Conservation (phyloP, 2,888 invertebrate species). For the Malachius bipustulatus region DNA sequence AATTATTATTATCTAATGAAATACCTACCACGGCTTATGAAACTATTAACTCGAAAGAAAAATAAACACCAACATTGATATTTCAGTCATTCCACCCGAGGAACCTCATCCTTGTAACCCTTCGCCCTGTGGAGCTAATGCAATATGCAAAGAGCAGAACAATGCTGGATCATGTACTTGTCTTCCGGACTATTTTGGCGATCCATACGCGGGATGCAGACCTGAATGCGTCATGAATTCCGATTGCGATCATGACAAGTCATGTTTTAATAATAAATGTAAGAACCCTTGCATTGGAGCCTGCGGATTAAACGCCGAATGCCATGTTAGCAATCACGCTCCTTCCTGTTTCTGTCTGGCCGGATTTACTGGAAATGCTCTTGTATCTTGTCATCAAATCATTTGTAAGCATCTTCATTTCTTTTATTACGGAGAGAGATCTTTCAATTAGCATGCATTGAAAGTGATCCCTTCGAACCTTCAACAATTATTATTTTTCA, state of each 20-base stretch:
- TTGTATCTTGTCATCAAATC: constrained; percentile 55
- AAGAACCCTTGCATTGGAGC: constrained; percentile 71
- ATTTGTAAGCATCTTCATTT: constrained; percentile 34
- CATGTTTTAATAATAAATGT: constrained; percentile 76
- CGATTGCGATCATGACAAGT: constrained; percentile 64
- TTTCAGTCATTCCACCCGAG: constrained; percentile 30
- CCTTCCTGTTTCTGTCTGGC: constrained; percentile 64
- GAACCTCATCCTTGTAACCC: constrained; percentile 59
- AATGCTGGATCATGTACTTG: constrained; percentile 75
- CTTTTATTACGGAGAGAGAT: too few relatives aligned
- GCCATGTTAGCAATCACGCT: constrained; percentile 70
- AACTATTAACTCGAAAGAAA: too few relatives aligned
- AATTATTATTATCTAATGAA: too few relatives aligned
- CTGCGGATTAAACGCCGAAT: constrained; percentile 74
- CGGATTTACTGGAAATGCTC: constrained; percentile 69
- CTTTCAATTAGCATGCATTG: too few relatives aligned
- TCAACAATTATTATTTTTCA: constrained; percentile 6
- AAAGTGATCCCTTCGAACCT: constrained; percentile 26
- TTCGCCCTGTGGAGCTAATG: constrained; percentile 78
- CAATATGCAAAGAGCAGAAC: constrained; percentile 69
- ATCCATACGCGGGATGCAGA: constrained; percentile 74
- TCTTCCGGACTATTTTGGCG: constrained; percentile 70
- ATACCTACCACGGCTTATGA: too few relatives aligned
- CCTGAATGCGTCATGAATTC: constrained; percentile 83
- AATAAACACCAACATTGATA: too few relatives aligned